A percentile compares a stretch with the other conserved stretches of the same genome.
Evolutionary conservation across 2,888 invertebrate species (phyloP).

Genomic region (Tetropium fuscum): DNA sequence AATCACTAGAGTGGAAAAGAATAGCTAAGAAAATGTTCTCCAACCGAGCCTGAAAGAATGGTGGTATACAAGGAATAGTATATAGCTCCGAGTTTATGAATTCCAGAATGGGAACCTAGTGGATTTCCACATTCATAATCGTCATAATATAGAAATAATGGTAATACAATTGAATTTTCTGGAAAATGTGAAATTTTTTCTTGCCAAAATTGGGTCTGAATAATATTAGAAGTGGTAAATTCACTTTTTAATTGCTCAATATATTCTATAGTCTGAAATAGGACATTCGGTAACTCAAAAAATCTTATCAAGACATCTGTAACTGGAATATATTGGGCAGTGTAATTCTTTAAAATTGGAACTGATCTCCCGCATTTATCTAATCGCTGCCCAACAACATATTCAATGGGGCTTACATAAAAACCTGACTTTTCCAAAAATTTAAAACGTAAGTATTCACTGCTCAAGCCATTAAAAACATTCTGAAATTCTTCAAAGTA

Average conservation of each 20-base stretch:
- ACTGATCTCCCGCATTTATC: not conserved
- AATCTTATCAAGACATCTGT: not conserved
- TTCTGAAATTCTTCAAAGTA: slow-evolving; percentile 1
- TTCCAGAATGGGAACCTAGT: slow-evolving; percentile 35
- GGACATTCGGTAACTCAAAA: not conserved
- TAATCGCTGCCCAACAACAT: not conserved
- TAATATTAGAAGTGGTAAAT: slow-evolving; percentile 11
- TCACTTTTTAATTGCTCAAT: not conserved
- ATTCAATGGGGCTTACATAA: not conserved
- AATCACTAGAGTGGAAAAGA: slow-evolving; percentile 27
- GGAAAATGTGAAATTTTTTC: not conserved
- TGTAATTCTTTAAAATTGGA: not conserved
- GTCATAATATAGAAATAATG: slow-evolving; percentile 40
- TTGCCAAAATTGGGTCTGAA: slow-evolving; percentile 21
- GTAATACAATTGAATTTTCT: slow-evolving; percentile 4
- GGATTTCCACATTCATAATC: slow-evolving; percentile 45
- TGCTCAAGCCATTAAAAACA: not conserved
- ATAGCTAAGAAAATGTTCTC: slow-evolving; percentile 27
- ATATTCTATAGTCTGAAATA: not conserved
- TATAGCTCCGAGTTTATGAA: slow-evolving; percentile 40
- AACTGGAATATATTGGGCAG: not conserved
- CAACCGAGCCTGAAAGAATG: slow-evolving; percentile 21
- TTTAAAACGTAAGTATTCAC: not conserved
- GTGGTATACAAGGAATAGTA: slow-evolving; percentile 37
- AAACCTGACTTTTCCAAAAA: not conserved